Conservation (phyloP, 2,888 invertebrate species). For the Amaurobius ferox region DNA sequence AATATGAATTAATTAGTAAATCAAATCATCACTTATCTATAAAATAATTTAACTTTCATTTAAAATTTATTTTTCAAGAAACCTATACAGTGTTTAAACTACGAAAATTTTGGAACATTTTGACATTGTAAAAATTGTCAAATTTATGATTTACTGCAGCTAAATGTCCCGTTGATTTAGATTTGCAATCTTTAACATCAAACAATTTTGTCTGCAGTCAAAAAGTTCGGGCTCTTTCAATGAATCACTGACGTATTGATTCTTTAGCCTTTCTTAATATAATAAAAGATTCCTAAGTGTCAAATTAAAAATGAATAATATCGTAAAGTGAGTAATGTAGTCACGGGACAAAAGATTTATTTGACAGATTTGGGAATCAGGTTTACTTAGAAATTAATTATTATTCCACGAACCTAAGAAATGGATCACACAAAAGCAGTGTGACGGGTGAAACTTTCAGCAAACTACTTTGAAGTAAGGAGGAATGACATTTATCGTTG, state of each 20-base stretch:
- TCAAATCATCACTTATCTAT: too few species aligned
- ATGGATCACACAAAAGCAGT: not conserved
- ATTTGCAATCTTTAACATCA: too few species aligned
- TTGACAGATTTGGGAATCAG: not conserved
- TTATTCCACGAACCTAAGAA: not conserved
- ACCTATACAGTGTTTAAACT: too few species aligned
- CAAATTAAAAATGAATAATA: not conserved
- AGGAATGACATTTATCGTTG: not conserved
- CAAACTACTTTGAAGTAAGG: not conserved
- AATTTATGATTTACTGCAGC: too few species aligned
- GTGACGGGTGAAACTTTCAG: not conserved
- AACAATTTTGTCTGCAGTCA: not conserved
- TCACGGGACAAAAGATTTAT: not conserved
- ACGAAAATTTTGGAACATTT: too few species aligned
- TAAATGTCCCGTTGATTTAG: too few species aligned
- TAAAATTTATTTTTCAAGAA: too few species aligned
- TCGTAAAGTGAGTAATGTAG: not conserved
- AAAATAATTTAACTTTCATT: too few species aligned
- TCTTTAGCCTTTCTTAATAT: not conserved
- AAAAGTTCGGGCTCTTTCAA: not conserved
- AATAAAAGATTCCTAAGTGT: not conserved
- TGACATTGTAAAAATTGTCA: too few species aligned
- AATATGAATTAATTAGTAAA: too few species aligned
- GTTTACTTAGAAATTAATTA: constrained; percentile 6
- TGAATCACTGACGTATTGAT: not conserved